Conservation (phyloP, 53 echinoderm and acorn worm species). For the Glandiceps talaboti region DNA sequence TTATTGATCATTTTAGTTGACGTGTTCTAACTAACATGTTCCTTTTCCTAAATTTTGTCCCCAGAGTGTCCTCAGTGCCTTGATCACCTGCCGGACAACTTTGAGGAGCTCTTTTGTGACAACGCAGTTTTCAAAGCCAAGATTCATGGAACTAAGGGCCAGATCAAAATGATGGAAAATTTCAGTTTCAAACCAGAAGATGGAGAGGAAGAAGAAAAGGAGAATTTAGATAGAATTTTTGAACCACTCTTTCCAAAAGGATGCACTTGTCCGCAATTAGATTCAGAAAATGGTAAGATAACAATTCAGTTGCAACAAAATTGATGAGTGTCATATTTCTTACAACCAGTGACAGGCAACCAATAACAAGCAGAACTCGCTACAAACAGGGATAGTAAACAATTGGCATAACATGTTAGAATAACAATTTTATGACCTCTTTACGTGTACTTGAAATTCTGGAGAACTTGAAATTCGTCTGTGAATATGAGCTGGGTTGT, state of each 20-base stretch:
- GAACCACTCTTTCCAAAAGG: background rate
- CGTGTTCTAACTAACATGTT: too few species aligned
- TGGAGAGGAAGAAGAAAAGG: background rate
- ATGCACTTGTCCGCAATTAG: background rate
- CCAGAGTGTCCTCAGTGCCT: background rate
- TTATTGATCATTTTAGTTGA: too few species aligned
- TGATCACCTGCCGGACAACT: background rate
- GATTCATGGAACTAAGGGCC: background rate
- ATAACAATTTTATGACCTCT: too few species aligned
- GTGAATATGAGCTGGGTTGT: too few species aligned
- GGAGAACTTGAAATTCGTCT: too few species aligned
- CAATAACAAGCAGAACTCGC: too few species aligned
- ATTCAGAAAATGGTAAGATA: background rate
- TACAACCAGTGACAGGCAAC: too few species aligned
- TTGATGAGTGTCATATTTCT: background rate
- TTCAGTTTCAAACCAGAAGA: background rate
- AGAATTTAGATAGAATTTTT: background rate
- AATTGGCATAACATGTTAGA: too few species aligned
- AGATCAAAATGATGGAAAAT: background rate
- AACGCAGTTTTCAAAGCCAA: background rate
- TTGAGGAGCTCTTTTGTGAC: background rate
- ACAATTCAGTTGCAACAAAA: background rate
- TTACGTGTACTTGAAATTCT: too few species aligned
- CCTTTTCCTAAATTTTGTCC: too few species aligned
- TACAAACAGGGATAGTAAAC: too few species aligned